Base-by-base conservation (phyloP, 2,888 invertebrate species). In the Brachypterus glaber region DNA sequence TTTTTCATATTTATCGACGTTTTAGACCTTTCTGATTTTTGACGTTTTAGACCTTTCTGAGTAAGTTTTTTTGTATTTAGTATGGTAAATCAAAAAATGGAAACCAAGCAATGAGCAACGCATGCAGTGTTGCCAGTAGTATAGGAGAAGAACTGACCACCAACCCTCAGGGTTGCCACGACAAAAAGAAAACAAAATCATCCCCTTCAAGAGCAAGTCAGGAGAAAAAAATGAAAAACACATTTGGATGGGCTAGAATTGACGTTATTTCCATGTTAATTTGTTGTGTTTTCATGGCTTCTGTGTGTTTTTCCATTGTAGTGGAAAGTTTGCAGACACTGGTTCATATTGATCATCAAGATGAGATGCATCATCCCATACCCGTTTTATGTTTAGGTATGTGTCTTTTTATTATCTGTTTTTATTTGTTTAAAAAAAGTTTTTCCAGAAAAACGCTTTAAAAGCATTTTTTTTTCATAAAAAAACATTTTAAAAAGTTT, bases 171-270 rank as follows among this genome's bases (percentile, higher is more conserved):
- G 42, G 39, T 24, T 51, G 49, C 32, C 44, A 43, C 2, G 52
- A 53, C 29, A 46, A 47, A 21, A 45, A 45, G 3, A 45, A 49
- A 35, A 34, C 48, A 2, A 43, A 50, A 32, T 18, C 44, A 17
- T 48, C 51, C 1, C 17, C 37, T 1, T 31, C 40, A 4, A 40
- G 45, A 9, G 40, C 59, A 54, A 72, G 58, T 50, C 75, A 63
- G 3, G 84, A 82, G 49, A 67, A 69, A 24, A 71, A 72, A 45
- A 69, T 90, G 40, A 79, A 82, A 43, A 91, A 90, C 62, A 92
- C 91, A 0, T 92, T 92, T 54, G 91, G 91, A 5, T 91, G 91
- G 91, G 85, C 89, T 2, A 76, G 91, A 45, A 83, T 90, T 35
- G 89, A 91, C 54, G 82, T 91, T n/a, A 71, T 90, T 4, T 82